These are phyloP conservation scores for Chromoteleia sp. DNA, from an alignment of 2,888 invertebrate species.

Conservation along the genomic window DNA sequence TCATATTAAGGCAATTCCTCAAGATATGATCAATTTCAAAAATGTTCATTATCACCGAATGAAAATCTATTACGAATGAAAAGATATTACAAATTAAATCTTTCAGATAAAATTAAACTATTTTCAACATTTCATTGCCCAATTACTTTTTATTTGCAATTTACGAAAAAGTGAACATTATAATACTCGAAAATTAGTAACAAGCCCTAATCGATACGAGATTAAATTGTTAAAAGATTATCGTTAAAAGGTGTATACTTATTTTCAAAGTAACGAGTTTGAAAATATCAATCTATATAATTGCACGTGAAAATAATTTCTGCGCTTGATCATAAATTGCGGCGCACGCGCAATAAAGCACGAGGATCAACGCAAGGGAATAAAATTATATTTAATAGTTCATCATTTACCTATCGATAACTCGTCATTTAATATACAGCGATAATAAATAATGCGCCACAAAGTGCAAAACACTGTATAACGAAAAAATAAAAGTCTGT, in stretches of 20 bases:
- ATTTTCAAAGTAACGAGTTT: constrained; percentile 5
- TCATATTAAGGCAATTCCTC: background rate
- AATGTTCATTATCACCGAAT: too few species aligned
- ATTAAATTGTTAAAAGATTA: constrained; percentile 1
- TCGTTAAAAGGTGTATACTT: constrained; percentile 16
- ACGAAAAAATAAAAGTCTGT: constrained; percentile 19
- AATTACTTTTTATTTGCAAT: too few species aligned
- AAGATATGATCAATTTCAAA: too few species aligned
- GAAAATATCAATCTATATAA: constrained; percentile 52
- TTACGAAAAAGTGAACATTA: too few species aligned
- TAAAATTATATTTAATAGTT: constrained; percentile 45
- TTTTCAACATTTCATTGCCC: too few species aligned
- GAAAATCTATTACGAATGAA: too few species aligned
- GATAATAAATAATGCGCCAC: constrained; percentile 25
- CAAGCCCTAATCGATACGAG: background rate
- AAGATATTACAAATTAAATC: too few species aligned
- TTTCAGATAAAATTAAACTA: too few species aligned
- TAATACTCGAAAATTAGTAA: background rate
- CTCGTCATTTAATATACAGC: constrained; percentile 21
- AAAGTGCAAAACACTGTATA: background rate
- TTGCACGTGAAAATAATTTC: constrained; percentile 48
- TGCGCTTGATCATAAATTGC: constrained; percentile 32
- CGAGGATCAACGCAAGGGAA: constrained; percentile 30
- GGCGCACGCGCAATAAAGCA: constrained; percentile 34
- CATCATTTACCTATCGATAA: constrained; percentile 33